Evolutionary conservation across 2,113 vertebrate species (phyloP), one percentile per base, ranked within the genome.

Genomic region (Actenoides lindsayi): DNA sequence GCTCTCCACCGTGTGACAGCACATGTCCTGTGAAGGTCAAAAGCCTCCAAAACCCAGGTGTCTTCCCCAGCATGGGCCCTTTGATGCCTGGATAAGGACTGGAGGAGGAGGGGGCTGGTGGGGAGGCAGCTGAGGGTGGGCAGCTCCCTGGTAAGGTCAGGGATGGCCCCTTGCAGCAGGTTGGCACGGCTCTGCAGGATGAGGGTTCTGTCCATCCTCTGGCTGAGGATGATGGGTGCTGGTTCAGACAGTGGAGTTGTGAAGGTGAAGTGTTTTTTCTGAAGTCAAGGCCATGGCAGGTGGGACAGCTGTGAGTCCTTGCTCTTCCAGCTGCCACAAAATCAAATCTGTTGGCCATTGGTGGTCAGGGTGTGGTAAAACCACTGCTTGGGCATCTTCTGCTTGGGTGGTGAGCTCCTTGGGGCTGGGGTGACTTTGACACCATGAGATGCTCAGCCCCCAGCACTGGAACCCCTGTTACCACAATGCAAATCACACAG

Each of bases 21-120:
- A 12, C 3, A 13, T 68, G 90, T 62, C 89, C 90, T 44, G 67
- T 5, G 13, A 50, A 76, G 90, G 93, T 59, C 71, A 33, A 11
- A 80, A 53, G 50, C 48, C 70, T 13, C 54, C 14, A 0, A 5
- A 30, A 6, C 2, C 3, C 31, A 2, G 6, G 2, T 0, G 4
- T 19, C 23, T 46, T 18, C 42, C 50, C n/a, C 31, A 9, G 19
- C 15, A 9, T 0, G 2, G 59, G 16, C 63, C 30, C 51, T n/a
- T 2, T 5, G 2, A 0, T 9, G 16, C 68, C 39, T 3, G 78
- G 21, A 1, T 8, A 1, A 6, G 85, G 81, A 6, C 30, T 0
- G 16, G 39, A 59, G 31, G 24, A 11, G 41, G 19, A 39, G 31
- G 35, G 30, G 24, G 67, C 39, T 54, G 60, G 51, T 1, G 2